These are phyloP conservation scores for Watsonalla cultraria DNA, from an alignment of 2,888 invertebrate species.

Conservation along the genomic window DNA sequence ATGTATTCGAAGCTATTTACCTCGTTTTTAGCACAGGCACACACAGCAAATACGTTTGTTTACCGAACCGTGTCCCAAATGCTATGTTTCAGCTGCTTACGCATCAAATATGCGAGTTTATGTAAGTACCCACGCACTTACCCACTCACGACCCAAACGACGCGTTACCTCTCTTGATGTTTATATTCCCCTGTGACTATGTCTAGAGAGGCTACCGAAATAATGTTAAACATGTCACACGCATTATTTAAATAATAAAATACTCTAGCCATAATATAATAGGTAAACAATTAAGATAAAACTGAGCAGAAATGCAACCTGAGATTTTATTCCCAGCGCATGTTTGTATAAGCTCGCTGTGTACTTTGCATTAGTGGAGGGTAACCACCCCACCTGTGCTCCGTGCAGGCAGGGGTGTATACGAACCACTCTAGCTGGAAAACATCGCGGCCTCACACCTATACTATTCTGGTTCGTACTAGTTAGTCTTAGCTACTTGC, in stretches of 20 bases:
- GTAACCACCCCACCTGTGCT: slow-evolving; percentile 19
- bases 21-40: slow-evolving; percentile 36
- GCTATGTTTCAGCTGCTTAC: slow-evolving; percentile 2
- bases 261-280: neutral
- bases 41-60: slow-evolving; percentile 27
- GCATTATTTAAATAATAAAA: no score
- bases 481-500: slow-evolving; percentile 22
- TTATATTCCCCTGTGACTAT: neutral
- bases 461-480: slow-evolving; percentile 5
- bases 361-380: slow-evolving; percentile 34
- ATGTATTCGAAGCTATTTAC: slow-evolving; percentile 42
- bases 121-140: neutral
- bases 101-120: neutral
- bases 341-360: slow-evolving; percentile 30
- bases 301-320: slow-evolving; percentile 6
- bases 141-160: neutral
- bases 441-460: slow-evolving; percentile 22
- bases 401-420: slow-evolving; percentile 9
- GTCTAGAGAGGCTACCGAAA: neutral
- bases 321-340: slow-evolving; percentile 19
- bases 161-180: neutral
- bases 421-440: slow-evolving; percentile 22
- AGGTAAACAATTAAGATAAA: slow-evolving; percentile 1
- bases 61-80: slow-evolving; percentile 15
- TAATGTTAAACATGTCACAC: no score